Conservation (phyloP, 2,797 vertebrate genomes). For the Cirrhinus molitorella region DNA sequence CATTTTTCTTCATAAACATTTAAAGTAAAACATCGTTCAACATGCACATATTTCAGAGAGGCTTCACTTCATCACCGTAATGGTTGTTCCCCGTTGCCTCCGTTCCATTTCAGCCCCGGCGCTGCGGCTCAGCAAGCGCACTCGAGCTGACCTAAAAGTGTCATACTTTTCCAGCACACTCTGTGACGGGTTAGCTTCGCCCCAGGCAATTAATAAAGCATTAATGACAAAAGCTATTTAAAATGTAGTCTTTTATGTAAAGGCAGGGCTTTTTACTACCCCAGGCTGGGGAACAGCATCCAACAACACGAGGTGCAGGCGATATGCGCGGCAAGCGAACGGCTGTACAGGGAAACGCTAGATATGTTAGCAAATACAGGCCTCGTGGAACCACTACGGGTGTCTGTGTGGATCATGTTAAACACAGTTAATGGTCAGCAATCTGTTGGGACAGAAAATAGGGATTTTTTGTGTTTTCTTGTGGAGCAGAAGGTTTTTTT, state of each 20-base stretch:
- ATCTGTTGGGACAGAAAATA: constrained; percentile 63
- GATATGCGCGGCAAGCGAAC: constrained; percentile 64
- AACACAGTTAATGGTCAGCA: constrained; percentile 65
- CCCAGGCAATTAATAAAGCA: constrained; percentile 99
- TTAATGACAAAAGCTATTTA: constrained; percentile 99
- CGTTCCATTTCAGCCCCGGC: constrained; percentile 88
- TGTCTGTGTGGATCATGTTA: constrained; percentile 74
- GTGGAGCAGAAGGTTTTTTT: constrained; percentile 61
- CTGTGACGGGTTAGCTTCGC: constrained; percentile 86
- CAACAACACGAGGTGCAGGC: constrained; percentile 83
- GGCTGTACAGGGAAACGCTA: constrained; percentile 26
- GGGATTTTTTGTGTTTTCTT: constrained; percentile 49
- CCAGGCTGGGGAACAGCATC: constrained; percentile 80
- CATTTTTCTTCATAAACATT: constrained; percentile 10
- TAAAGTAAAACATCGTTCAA: constrained; percentile 8
- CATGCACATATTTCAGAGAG: constrained; percentile 28
- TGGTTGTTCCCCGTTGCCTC: constrained; percentile 71
- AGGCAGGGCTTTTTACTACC: constrained; percentile 86
- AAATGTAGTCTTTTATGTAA: constrained; percentile 91
- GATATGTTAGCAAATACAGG: constrained; percentile 81
- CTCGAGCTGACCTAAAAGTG: constrained; percentile 97
- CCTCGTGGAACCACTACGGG: constrained; percentile 69
- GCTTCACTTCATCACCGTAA: constrained; percentile 42
- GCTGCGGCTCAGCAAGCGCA: constrained; percentile 71
- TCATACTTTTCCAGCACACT: constrained; percentile 94